Conservation (phyloP, 2,797 vertebrate species). For the Gephyroberyx darwinii region DNA sequence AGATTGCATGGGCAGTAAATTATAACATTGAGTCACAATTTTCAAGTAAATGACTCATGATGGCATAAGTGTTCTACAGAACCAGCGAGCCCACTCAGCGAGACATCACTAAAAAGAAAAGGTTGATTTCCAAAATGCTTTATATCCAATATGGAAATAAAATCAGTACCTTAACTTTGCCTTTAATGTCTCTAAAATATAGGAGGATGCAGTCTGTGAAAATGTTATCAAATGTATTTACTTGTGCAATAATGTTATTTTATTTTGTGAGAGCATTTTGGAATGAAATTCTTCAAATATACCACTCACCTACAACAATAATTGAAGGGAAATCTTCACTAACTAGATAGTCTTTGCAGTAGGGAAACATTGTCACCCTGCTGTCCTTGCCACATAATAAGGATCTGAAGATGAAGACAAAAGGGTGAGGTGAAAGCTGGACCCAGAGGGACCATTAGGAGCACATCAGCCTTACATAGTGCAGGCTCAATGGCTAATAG, state of each 20-base stretch:
- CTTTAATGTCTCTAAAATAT: too few relatives aligned
- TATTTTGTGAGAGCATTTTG: not conserved
- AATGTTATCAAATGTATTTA: not conserved
- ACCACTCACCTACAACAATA: conserved; percentile 36
- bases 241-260: not conserved
- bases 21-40: not conserved
- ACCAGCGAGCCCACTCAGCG: too few relatives aligned
- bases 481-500: conserved; percentile 60
- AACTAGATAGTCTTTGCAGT: conserved; percentile 51
- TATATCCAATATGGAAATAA: too few relatives aligned
- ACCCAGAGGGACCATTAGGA: conserved; percentile 65
- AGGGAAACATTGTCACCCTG: conserved; percentile 32
- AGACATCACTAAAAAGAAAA: not conserved
- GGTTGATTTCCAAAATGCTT: too few relatives aligned
- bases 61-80: too few relatives aligned
- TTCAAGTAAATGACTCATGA: too few relatives aligned
- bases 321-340: conserved; percentile 44
- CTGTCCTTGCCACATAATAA: conserved; percentile 33
- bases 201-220: too few relatives aligned
- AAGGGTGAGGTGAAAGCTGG: conserved; percentile 28
- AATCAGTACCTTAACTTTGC: too few relatives aligned
- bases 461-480: conserved; percentile 57
- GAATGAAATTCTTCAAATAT: conserved; percentile 26
- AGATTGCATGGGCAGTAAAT: not conserved
- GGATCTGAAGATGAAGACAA: conserved; percentile 44